Evolutionary conservation across 2,797 vertebrate genomes (phyloP).

Genomic region (Karalla daura): DNA sequence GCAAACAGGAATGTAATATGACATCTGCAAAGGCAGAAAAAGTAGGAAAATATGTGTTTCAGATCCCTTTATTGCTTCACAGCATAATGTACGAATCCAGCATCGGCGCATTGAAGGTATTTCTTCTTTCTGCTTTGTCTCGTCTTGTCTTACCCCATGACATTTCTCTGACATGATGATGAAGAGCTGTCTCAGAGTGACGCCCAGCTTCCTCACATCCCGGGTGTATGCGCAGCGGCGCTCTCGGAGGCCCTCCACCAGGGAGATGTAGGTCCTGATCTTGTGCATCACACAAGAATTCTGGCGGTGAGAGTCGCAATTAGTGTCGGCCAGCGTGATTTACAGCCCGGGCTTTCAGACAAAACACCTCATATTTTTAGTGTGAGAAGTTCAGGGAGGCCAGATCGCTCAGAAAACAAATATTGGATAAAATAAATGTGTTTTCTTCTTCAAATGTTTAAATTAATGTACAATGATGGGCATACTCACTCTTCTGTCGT

Average conservation of each 20-base stretch:
- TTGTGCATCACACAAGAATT: conserved; percentile 76
- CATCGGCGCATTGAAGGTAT: too few species aligned
- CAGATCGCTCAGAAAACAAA: conserved; percentile 1
- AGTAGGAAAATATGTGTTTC: too few species aligned
- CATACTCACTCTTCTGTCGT: too few species aligned
- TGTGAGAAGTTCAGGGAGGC: background rate
- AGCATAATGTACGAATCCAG: too few species aligned
- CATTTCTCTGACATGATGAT: conserved; percentile 71
- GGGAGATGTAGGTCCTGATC: conserved; percentile 63
- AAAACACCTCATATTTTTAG: conserved; percentile 35
- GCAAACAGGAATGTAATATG: too few species aligned
- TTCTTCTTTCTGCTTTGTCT: background rate
- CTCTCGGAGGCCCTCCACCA: conserved; percentile 58
- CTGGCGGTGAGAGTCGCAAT: conserved; percentile 61
- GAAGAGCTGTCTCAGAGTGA: conserved; percentile 66
- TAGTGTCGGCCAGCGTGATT: conserved; percentile 42
- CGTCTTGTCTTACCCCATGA: conserved; percentile 67
- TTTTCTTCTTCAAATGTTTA: too few species aligned
- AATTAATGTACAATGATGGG: too few species aligned
- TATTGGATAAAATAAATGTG: too few species aligned
- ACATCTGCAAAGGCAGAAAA: too few species aligned
- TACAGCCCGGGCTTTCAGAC: conserved; percentile 33
- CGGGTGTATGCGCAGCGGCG: conserved; percentile 66
- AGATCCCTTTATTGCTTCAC: too few species aligned
- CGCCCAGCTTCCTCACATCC: conserved; percentile 48